Base-by-base conservation (phyloP, 2,888 invertebrate genomes). In the Scrobipalpa atriplicella region DNA sequence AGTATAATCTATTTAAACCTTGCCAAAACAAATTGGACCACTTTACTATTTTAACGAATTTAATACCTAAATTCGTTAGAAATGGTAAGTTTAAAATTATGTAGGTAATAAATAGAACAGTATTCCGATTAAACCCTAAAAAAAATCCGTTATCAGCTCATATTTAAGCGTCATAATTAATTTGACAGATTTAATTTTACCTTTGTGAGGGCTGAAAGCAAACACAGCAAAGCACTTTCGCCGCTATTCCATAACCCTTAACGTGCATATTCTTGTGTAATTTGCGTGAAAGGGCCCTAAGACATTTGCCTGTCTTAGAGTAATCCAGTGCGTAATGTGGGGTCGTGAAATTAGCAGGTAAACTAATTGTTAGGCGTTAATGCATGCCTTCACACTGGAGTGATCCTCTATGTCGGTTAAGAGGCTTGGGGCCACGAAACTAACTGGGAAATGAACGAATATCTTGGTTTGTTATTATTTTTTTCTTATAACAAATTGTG, bases 361-460 rank as follows among this genome's bases (percentile, higher is more conserved):
- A 72, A 73, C 72, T 71, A 72, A 72, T 73, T 72, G 72, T 71
- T 66, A 67, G 68, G 68, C 69, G 70, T 68, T 73, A 73, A 73
- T 73, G 73, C 68, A 71, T 68, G 67, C 69, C 69, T 71, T 66
- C 60, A 64, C 47, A 54, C 43, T 43, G 52, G 66, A 64, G 62
- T 64, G 65, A 67, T 66, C 61, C 65, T 54, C 61, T 60, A 60
- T 62, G 43, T 51, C 38, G 36, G 56, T 39, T 54, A 54, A 2
- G 47, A 39, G 56, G 41, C 36, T 54, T 62, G 13, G 47, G 61
- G 67, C 61, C 21, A 54, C 13, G 64, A 64, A 62, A 39, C 8
- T 13, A 5, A 18, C 16, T 36, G n/a, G 16, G 6, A 29, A 10
- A 13, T 0, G 13, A 10, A 3, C 13, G 8, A 52, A n/a, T n/a